Evolutionary conservation across 2,113 vertebrate species (phyloP).

Genomic region (Arizona elegans): DNA sequence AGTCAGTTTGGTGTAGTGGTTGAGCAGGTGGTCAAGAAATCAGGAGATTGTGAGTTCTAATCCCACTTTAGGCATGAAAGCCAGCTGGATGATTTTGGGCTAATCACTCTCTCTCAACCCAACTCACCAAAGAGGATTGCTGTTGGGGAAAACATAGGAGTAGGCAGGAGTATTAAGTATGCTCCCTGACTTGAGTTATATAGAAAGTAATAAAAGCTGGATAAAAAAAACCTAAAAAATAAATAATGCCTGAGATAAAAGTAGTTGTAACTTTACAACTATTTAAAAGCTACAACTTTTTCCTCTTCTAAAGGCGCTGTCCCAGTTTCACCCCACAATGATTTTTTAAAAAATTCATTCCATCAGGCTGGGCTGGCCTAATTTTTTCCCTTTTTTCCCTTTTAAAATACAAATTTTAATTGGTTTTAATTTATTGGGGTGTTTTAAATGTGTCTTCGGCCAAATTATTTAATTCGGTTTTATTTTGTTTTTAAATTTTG

Average conservation of each 20-base stretch:
- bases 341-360: too few species aligned
- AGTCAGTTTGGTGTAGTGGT: not conserved
- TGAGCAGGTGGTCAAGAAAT: not conserved
- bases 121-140: not conserved
- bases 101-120: not conserved
- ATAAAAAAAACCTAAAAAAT: not conserved
- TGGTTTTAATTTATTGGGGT: too few species aligned
- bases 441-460: too few species aligned
- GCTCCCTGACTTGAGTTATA: not conserved
- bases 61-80: not conserved
- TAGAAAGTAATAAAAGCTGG: not conserved
- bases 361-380: too few species aligned
- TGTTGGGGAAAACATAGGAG: not conserved
- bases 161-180: not conserved
- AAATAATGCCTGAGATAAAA: not conserved
- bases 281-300: not conserved
- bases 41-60: not conserved
- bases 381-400: too few species aligned
- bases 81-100: not conserved
- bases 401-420: too few species aligned
- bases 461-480: too few species aligned
- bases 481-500: not conserved
- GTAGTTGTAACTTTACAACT: not conserved
- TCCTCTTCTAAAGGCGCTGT: not conserved
- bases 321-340: not conserved